Evolutionary conservation across 2,888 invertebrate species (phyloP).

Genomic region (Empis livida): DNA sequence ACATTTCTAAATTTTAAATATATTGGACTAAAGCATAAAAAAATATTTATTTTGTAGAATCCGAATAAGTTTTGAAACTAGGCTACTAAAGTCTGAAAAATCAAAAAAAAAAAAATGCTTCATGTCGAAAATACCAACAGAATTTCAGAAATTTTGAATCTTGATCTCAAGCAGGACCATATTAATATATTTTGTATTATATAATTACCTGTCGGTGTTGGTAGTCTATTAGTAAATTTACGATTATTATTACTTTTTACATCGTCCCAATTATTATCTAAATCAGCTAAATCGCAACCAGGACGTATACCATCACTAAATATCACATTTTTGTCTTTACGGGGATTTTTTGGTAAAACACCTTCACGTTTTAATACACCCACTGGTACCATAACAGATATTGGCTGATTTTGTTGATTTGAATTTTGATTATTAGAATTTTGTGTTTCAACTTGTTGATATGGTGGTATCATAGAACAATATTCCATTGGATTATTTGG

Average conservation of each 20-base stretch:
- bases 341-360: conserved; percentile 32
- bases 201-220: conserved; percentile 20
- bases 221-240: conserved; percentile 15
- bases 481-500: conserved; percentile 82
- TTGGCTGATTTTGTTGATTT: conserved; percentile 34
- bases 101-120: too few species aligned
- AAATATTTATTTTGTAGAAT: too few species aligned
- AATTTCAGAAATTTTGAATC: too few species aligned
- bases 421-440: too few species aligned
- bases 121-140: too few species aligned
- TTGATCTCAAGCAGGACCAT: too few species aligned
- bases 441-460: conserved; percentile 54
- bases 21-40: too few species aligned
- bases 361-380: conserved; percentile 56
- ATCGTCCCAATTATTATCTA: conserved; percentile 51
- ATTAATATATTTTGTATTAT: too few species aligned
- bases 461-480: conserved; percentile 69
- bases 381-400: conserved; percentile 74
- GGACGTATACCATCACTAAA: conserved; percentile 83
- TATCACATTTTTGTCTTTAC: conserved; percentile 64
- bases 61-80: too few species aligned
- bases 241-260: conserved; percentile 21
- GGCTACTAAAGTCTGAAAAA: too few species aligned
- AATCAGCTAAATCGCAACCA: conserved; percentile 67
- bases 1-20: too few species aligned